Conservation (phyloP, 2,888 invertebrate species). For the Loripinus fragilis region DNA sequence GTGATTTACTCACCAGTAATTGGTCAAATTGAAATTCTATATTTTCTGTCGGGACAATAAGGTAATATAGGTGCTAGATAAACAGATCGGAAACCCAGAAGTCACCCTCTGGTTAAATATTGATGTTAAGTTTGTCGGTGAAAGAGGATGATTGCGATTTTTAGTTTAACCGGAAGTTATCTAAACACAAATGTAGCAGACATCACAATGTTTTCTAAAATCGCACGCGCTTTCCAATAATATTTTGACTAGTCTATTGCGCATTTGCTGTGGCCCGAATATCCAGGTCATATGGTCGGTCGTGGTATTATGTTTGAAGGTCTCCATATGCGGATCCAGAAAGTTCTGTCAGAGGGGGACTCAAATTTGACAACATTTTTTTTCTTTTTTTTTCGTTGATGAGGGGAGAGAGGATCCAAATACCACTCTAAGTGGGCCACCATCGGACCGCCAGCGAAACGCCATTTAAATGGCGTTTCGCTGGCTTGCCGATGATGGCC, state of each 20-base stretch:
- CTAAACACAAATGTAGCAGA: constrained; percentile 8
- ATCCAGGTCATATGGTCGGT: no score
- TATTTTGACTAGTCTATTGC: constrained; percentile 4
- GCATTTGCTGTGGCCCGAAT: no score
- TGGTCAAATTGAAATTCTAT: constrained; percentile 38
- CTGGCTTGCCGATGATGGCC: no score
- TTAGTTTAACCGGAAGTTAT: background rate
- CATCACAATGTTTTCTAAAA: constrained; percentile 3
- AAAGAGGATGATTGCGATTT: background rate
- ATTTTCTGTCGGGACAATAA: constrained; percentile 3
- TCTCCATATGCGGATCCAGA: no score
- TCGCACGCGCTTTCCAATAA: background rate
- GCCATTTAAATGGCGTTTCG: no score
- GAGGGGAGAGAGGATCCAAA: no score
- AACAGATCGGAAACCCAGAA: background rate
- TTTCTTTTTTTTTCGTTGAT: no score
- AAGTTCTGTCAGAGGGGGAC: no score
- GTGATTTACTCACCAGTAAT: constrained; percentile 35
- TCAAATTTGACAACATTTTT: no score
- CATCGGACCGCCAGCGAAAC: no score
- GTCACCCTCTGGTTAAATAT: constrained; percentile 1
- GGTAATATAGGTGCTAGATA: background rate
- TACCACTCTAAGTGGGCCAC: no score
- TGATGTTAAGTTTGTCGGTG: background rate
- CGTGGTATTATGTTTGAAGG: no score